Base-by-base conservation (phyloP, 1,140 invertebrate genomes). In the Drosophila nikananu region DNA sequence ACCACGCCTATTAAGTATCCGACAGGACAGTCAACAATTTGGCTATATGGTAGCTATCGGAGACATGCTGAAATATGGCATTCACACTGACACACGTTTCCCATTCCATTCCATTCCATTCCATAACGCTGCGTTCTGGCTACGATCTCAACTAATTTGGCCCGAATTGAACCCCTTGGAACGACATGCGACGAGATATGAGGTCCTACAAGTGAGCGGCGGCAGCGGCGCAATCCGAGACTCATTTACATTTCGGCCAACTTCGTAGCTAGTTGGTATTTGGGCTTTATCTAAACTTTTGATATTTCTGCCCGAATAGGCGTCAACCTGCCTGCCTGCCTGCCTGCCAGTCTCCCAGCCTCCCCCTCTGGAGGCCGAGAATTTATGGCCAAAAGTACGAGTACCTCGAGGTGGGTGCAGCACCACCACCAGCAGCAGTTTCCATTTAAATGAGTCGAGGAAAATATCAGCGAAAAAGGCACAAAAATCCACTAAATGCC, bases 381-480 rank as follows among this genome's bases (percentile, higher is more conserved):
- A 79, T 79, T 79, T 71, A 79, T 79, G 66, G 77, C 51, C 65
- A 71, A 78, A 71, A 63, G 51, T 72, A 57, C 61, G 42, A 42
- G 27, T 42, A 68, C 39, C 63, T 37, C 64, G 35, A 72, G 35
- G 77, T 79, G 77, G 77, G 77, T 79, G 77, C 77, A 79, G 76
- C 63, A 39, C 32, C 32, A 58, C 62, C 48, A 23, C 19, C 57
- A 41, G 35, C 71, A 21, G 25, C 61, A 77, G 58, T 66, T 77
- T 66, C 75, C 65, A 78, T 71, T 78, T 62, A 78, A 78, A 78
- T 78, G 58, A 60, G 73, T 65, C 39, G 32, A 48, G 35, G 48
- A 55, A 77, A 66, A 77, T 77, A 58, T 60, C 75, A 58, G 46
- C 64, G 39, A 12, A 35, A 12, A 35, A 19, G 37, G 3, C 35